phyloP scores from a whole-genome alignment of 2,113 vertebrate species.

The Octodon degus region DNA sequence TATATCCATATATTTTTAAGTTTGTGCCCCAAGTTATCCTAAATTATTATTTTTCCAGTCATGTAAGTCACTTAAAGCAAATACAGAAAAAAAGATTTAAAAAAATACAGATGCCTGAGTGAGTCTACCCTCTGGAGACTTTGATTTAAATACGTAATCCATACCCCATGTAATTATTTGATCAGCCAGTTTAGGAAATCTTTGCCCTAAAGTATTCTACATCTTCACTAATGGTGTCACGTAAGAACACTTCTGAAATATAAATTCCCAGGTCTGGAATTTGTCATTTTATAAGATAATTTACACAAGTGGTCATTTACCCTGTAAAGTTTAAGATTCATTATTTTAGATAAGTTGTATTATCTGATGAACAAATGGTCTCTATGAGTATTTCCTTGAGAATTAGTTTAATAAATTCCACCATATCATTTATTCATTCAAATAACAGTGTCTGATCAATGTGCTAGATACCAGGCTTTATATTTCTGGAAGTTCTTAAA shows the following conservation, averaged over 20 bases:
- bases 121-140: neutral
- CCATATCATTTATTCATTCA: slow-evolving; percentile 39
- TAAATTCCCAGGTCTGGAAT: neutral
- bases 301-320: neutral
- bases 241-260: neutral
- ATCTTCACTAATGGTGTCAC: neutral
- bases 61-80: slow-evolving; percentile 2
- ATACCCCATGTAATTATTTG: neutral
- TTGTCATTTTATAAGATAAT: neutral
- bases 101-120: neutral
- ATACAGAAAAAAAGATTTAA: too few species aligned
- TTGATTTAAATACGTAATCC: neutral
- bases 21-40: neutral
- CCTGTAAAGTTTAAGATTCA: neutral
- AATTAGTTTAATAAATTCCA: slow-evolving; percentile 39
- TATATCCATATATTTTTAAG: neutral
- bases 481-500: slow-evolving; percentile 34
- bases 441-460: neutral
- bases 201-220: neutral
- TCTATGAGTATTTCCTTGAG: neutral
- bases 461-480: neutral
- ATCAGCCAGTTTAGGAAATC: neutral
- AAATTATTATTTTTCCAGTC: neutral
- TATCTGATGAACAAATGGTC: neutral
- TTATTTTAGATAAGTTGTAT: slow-evolving; percentile 7